Evolutionary conservation across 2,113 vertebrate genomes (phyloP).

Genomic region (Vicugna pacos): DNA sequence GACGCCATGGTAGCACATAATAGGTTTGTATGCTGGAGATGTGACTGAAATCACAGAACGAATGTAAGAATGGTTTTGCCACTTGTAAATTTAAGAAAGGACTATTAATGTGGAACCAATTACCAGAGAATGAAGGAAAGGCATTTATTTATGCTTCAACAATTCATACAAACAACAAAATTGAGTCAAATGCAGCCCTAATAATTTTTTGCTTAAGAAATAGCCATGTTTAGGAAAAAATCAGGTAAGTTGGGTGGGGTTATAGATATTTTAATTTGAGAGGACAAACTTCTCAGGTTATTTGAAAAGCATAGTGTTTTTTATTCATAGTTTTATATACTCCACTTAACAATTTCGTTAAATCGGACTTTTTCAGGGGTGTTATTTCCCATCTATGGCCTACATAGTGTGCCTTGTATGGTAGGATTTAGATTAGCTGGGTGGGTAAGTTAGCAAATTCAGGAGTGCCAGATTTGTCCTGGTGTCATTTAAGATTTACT

Average conservation of each 20-base stretch:
- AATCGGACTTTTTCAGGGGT: not conserved
- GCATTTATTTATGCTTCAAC: not conserved
- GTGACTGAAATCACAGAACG: not conserved
- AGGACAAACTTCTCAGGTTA: not conserved
- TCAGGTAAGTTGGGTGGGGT: not conserved
- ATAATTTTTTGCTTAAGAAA: slow-evolving; percentile 23
- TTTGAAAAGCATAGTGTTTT: not conserved
- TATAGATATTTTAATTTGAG: not conserved
- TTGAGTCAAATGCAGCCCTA: not conserved
- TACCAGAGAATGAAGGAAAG: not conserved
- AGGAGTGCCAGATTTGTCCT: not conserved
- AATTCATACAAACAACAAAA: not conserved
- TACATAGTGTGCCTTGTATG: slow-evolving; percentile 9
- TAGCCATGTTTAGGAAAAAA: not conserved
- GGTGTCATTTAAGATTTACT: not conserved
- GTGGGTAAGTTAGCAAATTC: not conserved
- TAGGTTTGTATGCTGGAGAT: not conserved
- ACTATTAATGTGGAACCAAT: not conserved
- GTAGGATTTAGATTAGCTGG: not conserved
- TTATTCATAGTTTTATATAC: not conserved
- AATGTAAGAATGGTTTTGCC: not conserved
- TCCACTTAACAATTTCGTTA: not conserved
- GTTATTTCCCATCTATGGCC: not conserved
- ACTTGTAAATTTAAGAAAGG: not conserved
- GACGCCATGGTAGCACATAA: not conserved